These are phyloP conservation scores for Apteryx mantelli DNA, from an alignment of 2,113 vertebrate genomes.

Conservation along the genomic window DNA sequence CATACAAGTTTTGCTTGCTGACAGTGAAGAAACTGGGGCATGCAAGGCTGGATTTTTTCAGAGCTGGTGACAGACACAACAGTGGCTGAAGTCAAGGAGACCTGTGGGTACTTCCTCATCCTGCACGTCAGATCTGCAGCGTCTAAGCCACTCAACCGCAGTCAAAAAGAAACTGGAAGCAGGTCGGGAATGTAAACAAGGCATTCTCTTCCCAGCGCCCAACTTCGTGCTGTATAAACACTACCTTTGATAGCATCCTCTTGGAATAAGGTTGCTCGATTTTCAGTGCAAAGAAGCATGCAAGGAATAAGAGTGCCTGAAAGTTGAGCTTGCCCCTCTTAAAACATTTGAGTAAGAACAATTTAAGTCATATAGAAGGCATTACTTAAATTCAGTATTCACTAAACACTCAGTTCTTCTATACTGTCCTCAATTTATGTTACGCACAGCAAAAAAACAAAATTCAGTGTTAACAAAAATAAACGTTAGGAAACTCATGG, in stretches of 20 bases:
- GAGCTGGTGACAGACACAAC: background rate
- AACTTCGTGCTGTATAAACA: background rate
- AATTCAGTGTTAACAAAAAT: background rate
- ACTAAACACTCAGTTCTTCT: background rate
- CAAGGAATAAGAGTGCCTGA: background rate
- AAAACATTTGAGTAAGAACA: background rate
- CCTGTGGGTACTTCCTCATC: background rate
- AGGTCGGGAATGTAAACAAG: background rate
- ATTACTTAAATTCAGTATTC: background rate
- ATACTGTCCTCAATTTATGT: background rate
- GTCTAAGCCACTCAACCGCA: background rate
- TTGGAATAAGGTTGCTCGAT: rapidly evolving
- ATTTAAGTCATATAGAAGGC: background rate
- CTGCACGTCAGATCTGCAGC: background rate
- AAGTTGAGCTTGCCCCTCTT: background rate
- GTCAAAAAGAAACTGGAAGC: background rate
- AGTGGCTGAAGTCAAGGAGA: background rate
- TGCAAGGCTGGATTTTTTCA: background rate
- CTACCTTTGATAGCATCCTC: background rate
- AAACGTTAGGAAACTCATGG: background rate
- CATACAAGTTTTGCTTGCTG: background rate
- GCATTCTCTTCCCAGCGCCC: background rate
- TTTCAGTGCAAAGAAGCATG: background rate
- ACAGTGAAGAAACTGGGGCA: slow-evolving; percentile 32
- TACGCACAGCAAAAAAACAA: background rate